These are phyloP conservation scores for Epistrophella euchroma DNA, from an alignment of 2,888 invertebrate genomes.

Conservation along the genomic window DNA sequence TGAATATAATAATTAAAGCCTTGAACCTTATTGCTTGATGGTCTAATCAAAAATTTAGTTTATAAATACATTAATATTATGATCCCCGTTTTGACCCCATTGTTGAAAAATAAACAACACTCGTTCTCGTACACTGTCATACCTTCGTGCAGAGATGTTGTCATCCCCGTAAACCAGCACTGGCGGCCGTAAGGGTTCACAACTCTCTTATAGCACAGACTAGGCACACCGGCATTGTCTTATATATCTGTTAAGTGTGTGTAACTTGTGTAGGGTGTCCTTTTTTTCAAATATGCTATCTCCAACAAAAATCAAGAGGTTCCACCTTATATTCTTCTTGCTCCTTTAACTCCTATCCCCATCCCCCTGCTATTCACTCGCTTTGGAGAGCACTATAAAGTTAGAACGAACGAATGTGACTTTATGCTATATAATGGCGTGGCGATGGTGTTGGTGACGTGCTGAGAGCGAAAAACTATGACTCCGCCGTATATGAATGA, in stretches of 20 bases:
- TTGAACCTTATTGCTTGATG: too few species aligned
- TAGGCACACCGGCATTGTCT: slow-evolving; percentile 34
- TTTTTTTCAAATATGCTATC: slow-evolving; percentile 75
- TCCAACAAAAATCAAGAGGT: slow-evolving; percentile 75
- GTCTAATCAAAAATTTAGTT: too few species aligned
- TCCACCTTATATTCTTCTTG: slow-evolving; percentile 34
- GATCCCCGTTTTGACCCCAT: slow-evolving; percentile 21
- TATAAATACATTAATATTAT: too few species aligned
- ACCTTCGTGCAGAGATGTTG: slow-evolving; percentile 67
- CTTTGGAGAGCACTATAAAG: slow-evolving; percentile 66
- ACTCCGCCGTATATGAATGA: slow-evolving; percentile 36
- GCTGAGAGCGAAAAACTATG: slow-evolving; percentile 66
- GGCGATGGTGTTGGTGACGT: slow-evolving; percentile 71
- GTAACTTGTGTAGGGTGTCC: slow-evolving; percentile 65
- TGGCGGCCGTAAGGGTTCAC: slow-evolving; percentile 61
- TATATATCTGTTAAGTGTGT: slow-evolving; percentile 40
- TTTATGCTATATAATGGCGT: slow-evolving; percentile 57
- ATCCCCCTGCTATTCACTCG: neutral
- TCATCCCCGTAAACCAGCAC: slow-evolving; percentile 51
- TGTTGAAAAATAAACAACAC: slow-evolving; percentile 34
- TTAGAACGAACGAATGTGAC: slow-evolving; percentile 69
- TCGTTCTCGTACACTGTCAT: slow-evolving; percentile 45
- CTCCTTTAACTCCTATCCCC: neutral
- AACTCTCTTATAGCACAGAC: slow-evolving; percentile 60
- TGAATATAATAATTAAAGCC: too few species aligned